Base-by-base conservation (phyloP, 2,888 invertebrate species). In the Portevinia maculata region DNA sequence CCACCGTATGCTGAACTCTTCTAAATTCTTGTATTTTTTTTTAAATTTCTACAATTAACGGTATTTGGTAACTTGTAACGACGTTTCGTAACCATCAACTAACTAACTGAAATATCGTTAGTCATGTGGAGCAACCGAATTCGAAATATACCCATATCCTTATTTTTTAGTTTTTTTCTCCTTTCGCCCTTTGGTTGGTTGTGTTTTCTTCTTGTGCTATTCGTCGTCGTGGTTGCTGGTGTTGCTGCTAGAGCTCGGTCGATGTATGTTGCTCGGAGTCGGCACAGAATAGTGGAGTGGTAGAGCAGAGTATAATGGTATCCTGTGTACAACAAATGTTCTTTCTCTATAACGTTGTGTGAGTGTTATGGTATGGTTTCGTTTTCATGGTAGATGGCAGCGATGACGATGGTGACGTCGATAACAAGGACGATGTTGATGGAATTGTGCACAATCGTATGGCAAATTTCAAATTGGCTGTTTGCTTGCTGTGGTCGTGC, bases 41-140 rank as follows among this genome's bases (percentile, higher is more conserved):
- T 32, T 65, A 78, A 71, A 55, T 57, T 74, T 78, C 44, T 57
- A 67, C 73, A 78, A 78, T 78, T 78, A 83, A 83, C 83, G 78
- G 83, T 83, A 65, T 83, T 83, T 83, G 60, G 78, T 71, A 57
- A 83, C 83, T 83, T 78, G 83, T 83, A 83, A 83, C 84, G 59
- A 74, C 84, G 84, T 84, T 84, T 84, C 84, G 84, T 84, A 84
- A 84, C 84, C 84, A 84, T 74, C 84, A 79, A 79, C 84, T 84
- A 84, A 84, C 84, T 84, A 79, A 84, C 84, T 84, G 84, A 84
- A 84, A 84, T 79, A 84, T 79, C 84, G 79, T 79, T 84, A 84
- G 79, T 79, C 84, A 84, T 79, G 79, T 84, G 84, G 84, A 79
- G 84, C 79, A 84, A 84, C 84, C 79, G 79, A 84, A 84, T 84